Evolutionary conservation across 37 sponge, comb jelly and placozoan species (phyloP), one percentile per base, ranked within the genome.

Genomic region (Halisarca cf. caerulea): DNA sequence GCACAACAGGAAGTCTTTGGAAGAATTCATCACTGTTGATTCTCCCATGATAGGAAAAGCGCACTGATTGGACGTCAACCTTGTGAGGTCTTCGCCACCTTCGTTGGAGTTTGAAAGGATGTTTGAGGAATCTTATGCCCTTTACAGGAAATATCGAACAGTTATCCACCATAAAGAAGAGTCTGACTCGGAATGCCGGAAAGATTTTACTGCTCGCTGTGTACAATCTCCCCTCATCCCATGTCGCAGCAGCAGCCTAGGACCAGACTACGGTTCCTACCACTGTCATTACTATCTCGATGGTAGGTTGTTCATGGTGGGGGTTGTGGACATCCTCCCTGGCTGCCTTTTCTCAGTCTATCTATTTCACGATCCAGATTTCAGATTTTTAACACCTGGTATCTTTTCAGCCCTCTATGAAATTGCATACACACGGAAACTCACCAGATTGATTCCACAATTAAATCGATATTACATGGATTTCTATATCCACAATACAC

Each of bases 251-350:
- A 88, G 88, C 23, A 35, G 78, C 8, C 3, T 34, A 7, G 95
- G 78, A 32, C 84, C 89, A 78, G 85, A 82, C 0, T 92, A 91
- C 66, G 99, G 99, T 5, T 91, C 95, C 21, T 99, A 89, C 80
- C 99, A 99, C 79, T 93, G 89, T 2, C 99, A 99, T 30, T 99
- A 99, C 86, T 85, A 86, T 61, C 14, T 99, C 15, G 99, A 99
- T 61, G 97, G 97, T 8, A 90, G 87, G 55, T 87, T 99, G 20
- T 55, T 99, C 25, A 95, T 95, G 78, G 99, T 99, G 33, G 99
- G 97, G 2, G 99, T 99, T 35, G 27, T 99, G 2, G 99, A 99
- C 59, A 79, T 99, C 23, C 91, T 99, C 33, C 99, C 97, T 8
- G 66, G 86, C 36, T 89, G 88, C 78, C 40, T 94, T 2, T 99